Evolutionary conservation across 1,140 invertebrate species (phyloP).

Genomic region (Platorchestia sp.): DNA sequence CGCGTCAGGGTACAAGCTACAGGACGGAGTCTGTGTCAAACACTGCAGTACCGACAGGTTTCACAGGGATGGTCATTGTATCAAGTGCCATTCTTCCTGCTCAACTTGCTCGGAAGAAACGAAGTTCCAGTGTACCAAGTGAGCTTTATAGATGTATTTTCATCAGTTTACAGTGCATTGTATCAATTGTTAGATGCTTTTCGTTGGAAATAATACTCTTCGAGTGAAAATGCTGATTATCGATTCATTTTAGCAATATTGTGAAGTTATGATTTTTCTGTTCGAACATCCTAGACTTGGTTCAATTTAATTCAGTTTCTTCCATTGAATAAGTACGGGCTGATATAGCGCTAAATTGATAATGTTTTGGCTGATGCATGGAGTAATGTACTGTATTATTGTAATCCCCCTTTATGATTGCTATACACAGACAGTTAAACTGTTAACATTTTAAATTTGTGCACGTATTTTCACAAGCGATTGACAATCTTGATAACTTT

Average conservation of each 20-base stretch:
- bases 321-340: not conserved
- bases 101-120: conserved; percentile 46
- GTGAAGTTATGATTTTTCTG: not conserved
- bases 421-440: not conserved
- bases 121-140: conserved; percentile 56
- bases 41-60: conserved; percentile 5
- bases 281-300: not conserved
- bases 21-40: conserved; percentile 43
- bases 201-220: not conserved
- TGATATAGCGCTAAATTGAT: not conserved
- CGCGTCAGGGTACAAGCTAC: conserved; percentile 43
- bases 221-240: too few relatives aligned
- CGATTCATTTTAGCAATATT: too few relatives aligned
- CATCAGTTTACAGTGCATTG: not conserved
- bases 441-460: not conserved
- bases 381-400: not conserved
- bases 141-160: not conserved
- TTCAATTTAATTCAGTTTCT: not conserved
- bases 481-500: not conserved
- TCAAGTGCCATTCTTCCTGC: conserved; percentile 48
- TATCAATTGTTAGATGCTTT: not conserved
- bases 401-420: not conserved
- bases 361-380: not conserved
- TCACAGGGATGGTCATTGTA: conserved; percentile 47
- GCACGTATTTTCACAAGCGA: too few relatives aligned